Base-by-base conservation (phyloP, 1,140 invertebrate genomes). In the Stegodyphus mimosarum region DNA sequence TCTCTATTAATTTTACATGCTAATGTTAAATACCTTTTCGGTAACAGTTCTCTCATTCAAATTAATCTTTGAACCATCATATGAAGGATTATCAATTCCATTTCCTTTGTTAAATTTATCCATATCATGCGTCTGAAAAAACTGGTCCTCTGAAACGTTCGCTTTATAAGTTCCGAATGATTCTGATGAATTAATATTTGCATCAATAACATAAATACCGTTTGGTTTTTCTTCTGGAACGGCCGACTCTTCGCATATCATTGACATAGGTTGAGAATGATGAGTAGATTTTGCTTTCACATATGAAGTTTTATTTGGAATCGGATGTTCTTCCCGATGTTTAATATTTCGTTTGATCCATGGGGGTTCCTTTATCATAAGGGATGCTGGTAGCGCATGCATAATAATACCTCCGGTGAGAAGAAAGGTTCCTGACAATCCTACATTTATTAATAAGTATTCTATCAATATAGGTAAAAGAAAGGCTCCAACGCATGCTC, bases 351-450 rank as follows among this genome's bases (percentile, higher is more conserved):
- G 9, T 72, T 50, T 49, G 49, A 55, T 69, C 78, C 78, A 87
- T 51, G 86, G 78, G 0, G 86, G 86, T 7, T 95, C 95, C 73
- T 93, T 91, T 88, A 95, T 95, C 0, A 95, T 92, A 10, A 86
- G 6, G 0, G 83, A 7, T 6, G 52, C 33, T 48, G 83, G 83
- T 5, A 86, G 15, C 7, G 78, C 94, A 89, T 96, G 95, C n/a
- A 97, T 90, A 71, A 95, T 94, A 5, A 96, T 91, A 18, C 93
- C 95, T 6, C 95, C 95, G 91, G 96, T 93, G 6, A 95, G 90
- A 0, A 96, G 90, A 10, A 95, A 88, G 9, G 89, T 87, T 3
- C 90, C 90, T 4, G 75, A 55, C n/a, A 89, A 17, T 15, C 87
- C 81, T 74, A 88, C 88, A 4, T 79, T 13, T 15, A 52, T 9